Evolutionary conservation across 2,113 vertebrate genomes (phyloP).

Genomic region (Prinia subflava): DNA sequence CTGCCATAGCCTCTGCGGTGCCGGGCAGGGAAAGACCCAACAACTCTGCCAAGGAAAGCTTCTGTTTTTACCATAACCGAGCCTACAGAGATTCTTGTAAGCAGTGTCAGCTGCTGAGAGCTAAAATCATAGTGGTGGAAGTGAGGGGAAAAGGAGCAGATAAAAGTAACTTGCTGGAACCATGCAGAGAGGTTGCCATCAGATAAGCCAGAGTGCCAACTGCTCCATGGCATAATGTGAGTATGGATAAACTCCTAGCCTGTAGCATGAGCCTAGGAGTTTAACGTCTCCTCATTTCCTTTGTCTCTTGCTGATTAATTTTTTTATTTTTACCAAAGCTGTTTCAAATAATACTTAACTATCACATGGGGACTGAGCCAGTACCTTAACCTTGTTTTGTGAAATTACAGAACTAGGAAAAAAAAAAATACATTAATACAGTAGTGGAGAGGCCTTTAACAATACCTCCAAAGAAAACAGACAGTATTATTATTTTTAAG

Average conservation of each 20-base stretch:
- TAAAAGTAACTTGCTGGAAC: neutral
- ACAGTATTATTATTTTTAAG: neutral
- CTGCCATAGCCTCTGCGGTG: neutral
- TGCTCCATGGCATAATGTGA: neutral
- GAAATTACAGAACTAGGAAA: neutral
- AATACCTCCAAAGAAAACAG: neutral
- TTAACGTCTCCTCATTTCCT: neutral
- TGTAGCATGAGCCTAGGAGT: neutral
- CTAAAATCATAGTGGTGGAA: neutral
- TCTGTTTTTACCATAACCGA: neutral
- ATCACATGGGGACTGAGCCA: neutral
- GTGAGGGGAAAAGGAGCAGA: neutral
- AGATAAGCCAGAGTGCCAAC: neutral
- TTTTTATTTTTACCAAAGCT: neutral
- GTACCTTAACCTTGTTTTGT: neutral
- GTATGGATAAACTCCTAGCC: neutral
- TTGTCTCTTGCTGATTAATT: neutral
- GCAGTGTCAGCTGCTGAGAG: neutral
- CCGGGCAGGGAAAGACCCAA: neutral
- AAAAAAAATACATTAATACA: neutral
- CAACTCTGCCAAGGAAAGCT: neutral
- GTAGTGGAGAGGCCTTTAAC: neutral
- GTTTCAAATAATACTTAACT: neutral
- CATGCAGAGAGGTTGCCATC: neutral
- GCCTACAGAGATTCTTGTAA: neutral